Evolutionary conservation across 2,797 vertebrate species (phyloP), one percentile per base, ranked within the genome.

Genomic region (Glyptemys insculpta): DNA sequence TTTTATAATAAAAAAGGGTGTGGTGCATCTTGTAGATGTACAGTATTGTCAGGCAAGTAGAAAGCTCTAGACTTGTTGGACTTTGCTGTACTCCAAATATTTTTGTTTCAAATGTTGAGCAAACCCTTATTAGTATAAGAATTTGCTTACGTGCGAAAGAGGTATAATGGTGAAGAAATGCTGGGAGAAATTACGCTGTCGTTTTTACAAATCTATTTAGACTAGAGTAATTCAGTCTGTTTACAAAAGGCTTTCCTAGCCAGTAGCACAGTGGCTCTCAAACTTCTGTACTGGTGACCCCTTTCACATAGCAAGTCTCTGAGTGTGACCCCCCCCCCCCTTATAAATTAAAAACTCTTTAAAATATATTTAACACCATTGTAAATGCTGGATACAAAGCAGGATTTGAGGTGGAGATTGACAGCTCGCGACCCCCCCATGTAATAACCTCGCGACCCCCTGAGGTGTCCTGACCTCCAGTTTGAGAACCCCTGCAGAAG

Each of bases 81-180:
- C 84, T 86, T 86, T 78, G 54, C 84, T 82, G 68, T 82, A 78
- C 79, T 89, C 79, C 79, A 86, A 92, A 94, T 85, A 93, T 91
- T 92, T 92, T 85, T 91, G 81, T 93, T 88, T 96, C 88, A 93
- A 83, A 93, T 94, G 76, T 84, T 93, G 83, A 81, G 81, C n/a
- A 16, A 62, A 81, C 49, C 50, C 79, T 89, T 86, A 86, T 88
- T 92, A n/a, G 57, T 88, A 85, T n/a, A 79, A 57, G 44, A 92
- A 92, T 91, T 90, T 92, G 89, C 89, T 96, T 91, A 84, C 79
- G 50, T 52, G 85, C 79, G 83, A 34, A 72, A 65, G 59, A 87
- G 50, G 72, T 83, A 25, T 87, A 57, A n/a, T 83, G 92, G 80
- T 88, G 85, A 88, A 88, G 57, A 90, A 93, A 91, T 83, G 78